Percentiles rank a stretch among this genome's conserved stretches.
Evolutionary conservation across 2,797 vertebrate genomes (phyloP).

Genomic region (Etheostoma nigrum): DNA sequence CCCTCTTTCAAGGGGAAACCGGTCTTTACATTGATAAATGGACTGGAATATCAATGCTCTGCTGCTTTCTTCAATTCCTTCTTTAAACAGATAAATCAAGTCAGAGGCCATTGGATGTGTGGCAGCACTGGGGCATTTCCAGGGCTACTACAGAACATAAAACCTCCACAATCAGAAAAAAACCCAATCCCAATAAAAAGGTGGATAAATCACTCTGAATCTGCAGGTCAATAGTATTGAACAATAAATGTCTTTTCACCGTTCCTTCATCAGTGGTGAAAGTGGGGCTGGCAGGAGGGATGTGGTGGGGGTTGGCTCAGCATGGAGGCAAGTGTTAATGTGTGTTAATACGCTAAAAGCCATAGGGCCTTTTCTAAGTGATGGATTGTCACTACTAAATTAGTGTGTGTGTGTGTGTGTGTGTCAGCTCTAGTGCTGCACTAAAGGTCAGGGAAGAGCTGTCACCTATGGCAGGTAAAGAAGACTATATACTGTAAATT

Average conservation of each 20-base stretch:
- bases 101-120: constrained; percentile 41
- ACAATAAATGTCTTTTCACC: constrained; percentile 65
- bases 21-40: constrained; percentile 74
- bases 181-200: constrained; percentile 65
- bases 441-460: constrained; percentile 57
- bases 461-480: constrained; percentile 43
- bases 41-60: constrained; percentile 56
- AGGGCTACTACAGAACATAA: constrained; percentile 45
- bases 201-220: constrained; percentile 72
- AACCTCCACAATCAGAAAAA: constrained; percentile 43
- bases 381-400: constrained; percentile 76
- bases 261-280: constrained; percentile 54
- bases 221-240: constrained; percentile 68
- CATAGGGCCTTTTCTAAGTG: constrained; percentile 64
- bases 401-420: constrained; percentile 31
- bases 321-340: constrained; percentile 70
- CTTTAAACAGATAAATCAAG: constrained; percentile 77
- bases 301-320: constrained; percentile 34
- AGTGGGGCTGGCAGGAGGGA: constrained; percentile 27
- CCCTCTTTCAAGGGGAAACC: constrained; percentile 72
- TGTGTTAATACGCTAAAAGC: constrained; percentile 84
- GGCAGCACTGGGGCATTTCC: constrained; percentile 34
- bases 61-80: constrained; percentile 60
- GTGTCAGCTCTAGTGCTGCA: constrained; percentile 53
- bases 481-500: constrained; percentile 14